Evolutionary conservation across 23 tunicate species (phyloP), one percentile per base, ranked within the genome.

Genomic region (Phallusia fumigata): DNA sequence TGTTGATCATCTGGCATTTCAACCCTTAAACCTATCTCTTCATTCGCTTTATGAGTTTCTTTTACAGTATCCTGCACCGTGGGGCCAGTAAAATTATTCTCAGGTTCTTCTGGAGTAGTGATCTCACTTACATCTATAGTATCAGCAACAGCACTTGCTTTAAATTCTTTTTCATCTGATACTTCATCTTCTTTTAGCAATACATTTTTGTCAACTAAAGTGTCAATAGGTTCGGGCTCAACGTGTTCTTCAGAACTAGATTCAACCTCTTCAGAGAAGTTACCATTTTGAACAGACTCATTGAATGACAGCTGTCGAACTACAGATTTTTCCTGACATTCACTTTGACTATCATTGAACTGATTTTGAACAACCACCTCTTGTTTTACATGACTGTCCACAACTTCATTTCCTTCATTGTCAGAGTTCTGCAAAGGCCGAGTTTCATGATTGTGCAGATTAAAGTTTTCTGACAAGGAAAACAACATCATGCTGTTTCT

Each of bases 401-500:
- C 47, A 40, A 40, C 47, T 40, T 40, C 47, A 40, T 10, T 40
- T 40, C 10, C 47, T 10, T 3, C 10, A 5, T 40, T 40, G 47
- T 40, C 8, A 40, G n/a, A n/a, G n/a, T 40, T 10, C 5, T 40
- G 47, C 10, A 3, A 3, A 40, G 10, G 8, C 47, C 10, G 8
- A 40, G 5, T 40, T 40, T 58, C 13, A 24, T 2, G 26, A 1
- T 21, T 58, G 26, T 22, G 1, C 16, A 58, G 13, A 58, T 1
- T 11, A 6, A 16, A 11, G 13, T 58, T 13, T 58, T 58, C 69
- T 21, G 69, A 58, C 69, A 58, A 58, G 26, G 28, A 8, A 58
- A 58, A 58, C 16, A 58, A 58, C 69, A 58, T 58, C 69, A 58
- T 58, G 69, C 69, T 58, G 16, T 58, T 58, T 58, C 69, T 58